Evolutionary conservation across 2,797 vertebrate species (phyloP).

Genomic region (Lacerta bilineata): DNA sequence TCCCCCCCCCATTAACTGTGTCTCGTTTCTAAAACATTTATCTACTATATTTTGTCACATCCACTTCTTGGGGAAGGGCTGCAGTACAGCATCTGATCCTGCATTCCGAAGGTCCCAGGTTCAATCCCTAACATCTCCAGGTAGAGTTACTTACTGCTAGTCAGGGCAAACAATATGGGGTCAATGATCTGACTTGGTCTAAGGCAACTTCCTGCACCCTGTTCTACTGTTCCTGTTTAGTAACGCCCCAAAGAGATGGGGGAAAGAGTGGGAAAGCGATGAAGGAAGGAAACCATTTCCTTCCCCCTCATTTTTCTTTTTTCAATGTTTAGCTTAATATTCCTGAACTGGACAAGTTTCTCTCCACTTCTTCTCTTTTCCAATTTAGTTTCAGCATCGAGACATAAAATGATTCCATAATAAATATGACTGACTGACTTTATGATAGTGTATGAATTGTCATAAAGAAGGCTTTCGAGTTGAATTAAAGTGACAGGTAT

Average conservation of each 20-base stretch:
- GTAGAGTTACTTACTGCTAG: no score
- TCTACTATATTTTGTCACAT: background rate
- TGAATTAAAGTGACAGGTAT: constrained; percentile 79
- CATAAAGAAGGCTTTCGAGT: constrained; percentile 76
- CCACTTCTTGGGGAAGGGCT: no score
- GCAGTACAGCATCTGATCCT: no score
- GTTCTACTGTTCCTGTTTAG: background rate
- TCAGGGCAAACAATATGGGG: no score
- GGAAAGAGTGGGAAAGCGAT: background rate
- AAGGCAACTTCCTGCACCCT: no score
- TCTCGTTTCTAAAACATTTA: background rate
- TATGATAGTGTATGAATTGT: constrained; percentile 75
- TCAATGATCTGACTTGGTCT: background rate
- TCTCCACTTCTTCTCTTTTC: constrained; percentile 38
- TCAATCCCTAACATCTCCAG: no score
- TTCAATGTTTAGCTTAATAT: constrained; percentile 62
- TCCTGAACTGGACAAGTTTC: background rate
- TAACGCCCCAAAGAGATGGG: no score
- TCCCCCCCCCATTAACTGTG: background rate
- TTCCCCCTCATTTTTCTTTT: constrained; percentile 43
- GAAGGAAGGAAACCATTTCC: background rate
- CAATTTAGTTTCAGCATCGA: constrained; percentile 67
- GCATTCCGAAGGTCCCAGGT: no score
- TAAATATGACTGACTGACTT: constrained; percentile 78
- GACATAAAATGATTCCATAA: constrained; percentile 68